These are phyloP conservation scores for Andrena fulva DNA, from an alignment of 2,888 invertebrate species.

Conservation along the genomic window DNA sequence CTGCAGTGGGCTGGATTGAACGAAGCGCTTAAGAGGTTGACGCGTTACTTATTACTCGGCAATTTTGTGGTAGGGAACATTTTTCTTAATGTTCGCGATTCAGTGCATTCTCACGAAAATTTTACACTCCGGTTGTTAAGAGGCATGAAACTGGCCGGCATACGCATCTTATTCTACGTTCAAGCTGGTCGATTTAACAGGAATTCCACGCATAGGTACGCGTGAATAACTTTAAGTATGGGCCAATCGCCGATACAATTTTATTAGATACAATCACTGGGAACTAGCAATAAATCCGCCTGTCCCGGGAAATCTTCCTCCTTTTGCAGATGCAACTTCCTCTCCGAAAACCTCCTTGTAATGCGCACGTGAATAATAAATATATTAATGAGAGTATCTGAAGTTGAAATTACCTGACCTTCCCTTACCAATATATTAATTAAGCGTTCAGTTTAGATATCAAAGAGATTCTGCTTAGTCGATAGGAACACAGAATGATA, in stretches of 20 bases:
- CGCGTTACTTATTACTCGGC: constrained; percentile 36
- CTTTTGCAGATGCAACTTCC: too few relatives aligned
- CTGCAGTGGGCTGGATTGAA: neutral
- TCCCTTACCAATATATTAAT: neutral
- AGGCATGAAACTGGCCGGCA: constrained; percentile 26
- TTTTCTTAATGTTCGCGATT: constrained; percentile 26
- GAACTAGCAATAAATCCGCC: too few relatives aligned
- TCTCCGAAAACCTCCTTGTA: too few relatives aligned
- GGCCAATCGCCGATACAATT: too few relatives aligned
- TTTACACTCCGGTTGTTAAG: constrained; percentile 6
- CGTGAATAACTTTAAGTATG: too few relatives aligned
- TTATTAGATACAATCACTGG: too few relatives aligned
- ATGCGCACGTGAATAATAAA: too few relatives aligned
- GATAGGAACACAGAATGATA: too few relatives aligned
- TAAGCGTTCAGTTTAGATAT: neutral
- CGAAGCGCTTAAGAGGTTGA: constrained; percentile 7
- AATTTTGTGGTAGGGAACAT: constrained; percentile 66
- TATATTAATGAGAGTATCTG: constrained; percentile 32
- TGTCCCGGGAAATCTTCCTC: too few relatives aligned
- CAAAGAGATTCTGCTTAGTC: too few relatives aligned
- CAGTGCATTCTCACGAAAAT: constrained; percentile 30
- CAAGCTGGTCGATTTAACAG: constrained; percentile 9
- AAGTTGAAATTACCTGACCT: constrained; percentile 19
- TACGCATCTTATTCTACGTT: constrained; percentile 16
- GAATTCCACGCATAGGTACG: neutral